Conservation (phyloP, 2,888 invertebrate genomes). For the Drosophila maculinotata region DNA sequence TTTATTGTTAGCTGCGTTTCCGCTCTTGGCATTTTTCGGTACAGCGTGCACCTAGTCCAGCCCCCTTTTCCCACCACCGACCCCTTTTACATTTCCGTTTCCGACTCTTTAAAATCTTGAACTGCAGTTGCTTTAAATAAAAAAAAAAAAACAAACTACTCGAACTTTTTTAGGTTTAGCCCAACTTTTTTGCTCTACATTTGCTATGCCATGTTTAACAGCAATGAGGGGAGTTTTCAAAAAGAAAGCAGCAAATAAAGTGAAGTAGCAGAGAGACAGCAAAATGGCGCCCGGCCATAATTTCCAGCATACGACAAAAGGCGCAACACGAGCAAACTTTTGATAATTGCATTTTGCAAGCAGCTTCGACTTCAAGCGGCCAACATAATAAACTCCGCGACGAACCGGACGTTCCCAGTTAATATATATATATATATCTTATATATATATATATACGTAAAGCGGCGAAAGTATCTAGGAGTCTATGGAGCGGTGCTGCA, state of each 20-base stretch:
- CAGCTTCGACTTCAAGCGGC: constrained; percentile 49
- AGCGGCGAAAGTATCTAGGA: constrained; percentile 27
- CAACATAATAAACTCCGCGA: constrained; percentile 69
- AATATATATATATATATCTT: neutral
- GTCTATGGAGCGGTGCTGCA: constrained; percentile 44
- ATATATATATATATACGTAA: neutral
- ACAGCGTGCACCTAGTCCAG: constrained; percentile 3
- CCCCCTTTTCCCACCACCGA: constrained; percentile 9
- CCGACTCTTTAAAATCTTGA: constrained; percentile 26
- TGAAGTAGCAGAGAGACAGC: constrained; percentile 35
- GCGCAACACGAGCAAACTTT: constrained; percentile 56
- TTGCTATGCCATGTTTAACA: constrained; percentile 66
- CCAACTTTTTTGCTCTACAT: constrained; percentile 56
- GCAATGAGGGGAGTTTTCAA: constrained; percentile 16
- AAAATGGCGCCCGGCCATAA: constrained; percentile 62
- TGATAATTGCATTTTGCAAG: constrained; percentile 75
- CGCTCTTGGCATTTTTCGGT: constrained; percentile 54
- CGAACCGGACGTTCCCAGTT: constrained; percentile 49
- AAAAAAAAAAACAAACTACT: neutral
- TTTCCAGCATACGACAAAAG: constrained; percentile 57
- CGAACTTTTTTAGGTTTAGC: constrained; percentile 19
- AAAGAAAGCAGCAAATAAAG: constrained; percentile 2
- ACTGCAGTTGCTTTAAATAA: constrained; percentile 53
- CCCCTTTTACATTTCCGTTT: constrained; percentile 49
- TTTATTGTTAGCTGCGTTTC: constrained; percentile 73